Evolutionary conservation across 2,888 invertebrate genomes (phyloP), one percentile per base, ranked within the genome.

Genomic region (Thalpophila matura): DNA sequence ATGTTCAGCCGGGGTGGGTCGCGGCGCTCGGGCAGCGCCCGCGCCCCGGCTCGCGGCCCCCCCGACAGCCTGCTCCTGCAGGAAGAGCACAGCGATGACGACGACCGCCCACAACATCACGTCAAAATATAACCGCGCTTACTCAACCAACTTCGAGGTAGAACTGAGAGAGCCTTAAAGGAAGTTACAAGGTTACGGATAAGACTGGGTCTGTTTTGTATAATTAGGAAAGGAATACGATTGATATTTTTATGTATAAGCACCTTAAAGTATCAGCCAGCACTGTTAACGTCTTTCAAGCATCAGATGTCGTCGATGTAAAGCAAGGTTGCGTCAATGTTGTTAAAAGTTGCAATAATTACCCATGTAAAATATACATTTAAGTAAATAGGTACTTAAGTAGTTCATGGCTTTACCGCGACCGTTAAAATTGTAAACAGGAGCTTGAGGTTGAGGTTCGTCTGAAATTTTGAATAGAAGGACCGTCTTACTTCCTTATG

Each of bases 1-100:
- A 97, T 97, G 80, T 98, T 98, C 86, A 96, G 97, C 7, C 96
- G 97, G 79, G 96, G 96, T 56, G 95, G 96, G 10, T 94, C 96
- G 61, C 95, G 95, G 81, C 78, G 93, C 78, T 81, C 89, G 18
- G 89, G 89, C 29, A 83, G 83, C 53, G 85, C 94, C 68, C 82
- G 95, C 75, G 88, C 90, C 1, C 89, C 93, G 0, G 89, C 92
- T 0, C 94, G 95, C 5, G 96, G 96, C 0, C 94, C 92, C 0
- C 96, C 96, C 10, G 96, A 96, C 85, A 95, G 95, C 59, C 84
- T 96, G 72, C 95, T 96, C 9, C 88, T 96, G 12, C 96, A 96
- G 63, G 96, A 96, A 69, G 96, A 96, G 69, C 96, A 95, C 82
- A 96, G 96, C 72, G 96, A 96, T 72, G 96, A 96, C 62, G 96